A percentile compares a stretch with the other conserved stretches of the same genome.
These are phyloP conservation scores for Zalophus californianus DNA, from an alignment of 2,797 vertebrate species.

Conservation along the genomic window DNA sequence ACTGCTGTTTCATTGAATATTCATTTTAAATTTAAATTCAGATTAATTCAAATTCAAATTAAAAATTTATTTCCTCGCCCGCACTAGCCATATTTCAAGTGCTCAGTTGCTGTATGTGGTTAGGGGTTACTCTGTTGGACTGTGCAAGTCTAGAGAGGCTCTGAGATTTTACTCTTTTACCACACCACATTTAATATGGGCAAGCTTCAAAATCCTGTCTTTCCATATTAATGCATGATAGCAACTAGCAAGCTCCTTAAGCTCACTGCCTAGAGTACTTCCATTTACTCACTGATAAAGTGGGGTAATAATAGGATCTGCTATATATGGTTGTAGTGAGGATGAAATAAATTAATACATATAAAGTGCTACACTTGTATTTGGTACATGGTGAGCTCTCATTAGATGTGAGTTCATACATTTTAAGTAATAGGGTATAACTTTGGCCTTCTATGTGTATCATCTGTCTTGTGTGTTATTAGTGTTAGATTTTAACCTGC, in stretches of 20 bases:
- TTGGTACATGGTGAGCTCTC: not conserved
- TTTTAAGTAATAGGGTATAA: not conserved
- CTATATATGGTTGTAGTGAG: not conserved
- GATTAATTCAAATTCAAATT: conserved; percentile 46
- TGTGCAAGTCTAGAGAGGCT: not conserved
- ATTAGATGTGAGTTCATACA: not conserved
- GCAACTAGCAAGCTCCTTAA: not conserved
- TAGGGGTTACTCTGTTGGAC: not conserved
- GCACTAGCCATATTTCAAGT: conserved; percentile 1
- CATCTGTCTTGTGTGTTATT: not conserved
- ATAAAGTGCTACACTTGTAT: not conserved
- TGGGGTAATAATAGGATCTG: not conserved
- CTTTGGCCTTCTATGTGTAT: not conserved
- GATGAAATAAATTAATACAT: not conserved
- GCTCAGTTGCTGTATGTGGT: not conserved
- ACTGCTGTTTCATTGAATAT: conserved; percentile 38
- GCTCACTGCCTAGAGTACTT: not conserved
- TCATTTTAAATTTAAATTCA: conserved; percentile 50
- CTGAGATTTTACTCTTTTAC: not conserved
- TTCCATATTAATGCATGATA: not conserved
- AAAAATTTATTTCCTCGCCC: conserved; percentile 11
- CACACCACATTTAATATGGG: not conserved
- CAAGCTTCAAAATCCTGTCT: not conserved
- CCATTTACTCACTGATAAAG: not conserved
- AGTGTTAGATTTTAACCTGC: not conserved